Evolutionary conservation across 2,113 vertebrate genomes (phyloP), one percentile per base, ranked within the genome.

Genomic region (Rousettus leschenaultii): DNA sequence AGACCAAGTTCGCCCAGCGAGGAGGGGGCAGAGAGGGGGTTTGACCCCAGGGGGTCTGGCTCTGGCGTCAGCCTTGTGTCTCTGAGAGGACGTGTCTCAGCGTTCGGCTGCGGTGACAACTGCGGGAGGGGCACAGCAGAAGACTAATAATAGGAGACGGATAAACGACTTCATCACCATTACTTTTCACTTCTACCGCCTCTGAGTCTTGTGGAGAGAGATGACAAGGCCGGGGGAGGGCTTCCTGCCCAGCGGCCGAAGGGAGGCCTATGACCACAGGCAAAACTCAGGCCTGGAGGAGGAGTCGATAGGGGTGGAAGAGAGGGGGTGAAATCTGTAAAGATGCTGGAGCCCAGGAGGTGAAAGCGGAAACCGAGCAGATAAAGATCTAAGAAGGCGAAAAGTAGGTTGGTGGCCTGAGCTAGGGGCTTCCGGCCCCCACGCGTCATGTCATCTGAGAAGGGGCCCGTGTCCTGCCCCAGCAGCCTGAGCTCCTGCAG

Each of bases 361-460:
- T 70, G 40, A 65, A 89, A 80, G 91, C 55, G 55, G 96, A 97
- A 97, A 92, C 33, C 9, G 13, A 65, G 55, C 2, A 92, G 93
- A 95, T 70, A 73, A 77, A 57, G 4, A 96, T 98, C 96, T 97
- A 79, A 96, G 97, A 98, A 96, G 43, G 18, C 57, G 66, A 63
- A 79, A 95, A 95, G 59, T 94, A 84, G 97, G 97, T 65, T 85
- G 92, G 53, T 74, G 90, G 24, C 75, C 55, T 51, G 94, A 51
- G 22, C 38, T 51, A 30, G 61, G 93, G 51, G 38, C 63, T 87
- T 91, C 83, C 91, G 68, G 86, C 38, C n/a, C 61, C 22, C 4
- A 0, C 2, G 12, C 21, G 13, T 43, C n/a, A n/a, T n/a, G n/a
- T n/a, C 16, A 66, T 70, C 84, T 51, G 51, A 86, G 73, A 57